Conservation (phyloP, 2,888 invertebrate species). For the Drosophila stalkeri region DNA sequence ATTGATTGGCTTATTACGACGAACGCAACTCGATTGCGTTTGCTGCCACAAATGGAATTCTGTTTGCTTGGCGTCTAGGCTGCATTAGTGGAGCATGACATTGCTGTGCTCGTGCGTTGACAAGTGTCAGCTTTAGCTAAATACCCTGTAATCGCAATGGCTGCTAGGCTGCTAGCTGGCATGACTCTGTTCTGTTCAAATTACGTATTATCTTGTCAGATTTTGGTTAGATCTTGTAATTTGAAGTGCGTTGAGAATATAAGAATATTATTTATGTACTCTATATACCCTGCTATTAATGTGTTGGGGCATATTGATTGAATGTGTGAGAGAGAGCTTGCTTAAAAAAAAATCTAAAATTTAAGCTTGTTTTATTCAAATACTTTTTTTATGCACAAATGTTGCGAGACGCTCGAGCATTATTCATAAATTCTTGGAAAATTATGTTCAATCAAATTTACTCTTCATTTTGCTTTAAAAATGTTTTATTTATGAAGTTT, state of each 20-base stretch:
- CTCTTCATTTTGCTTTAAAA: neutral
- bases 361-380: neutral
- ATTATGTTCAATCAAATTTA: neutral
- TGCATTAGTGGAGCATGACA: conserved; percentile 14
- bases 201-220: neutral
- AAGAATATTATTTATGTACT: neutral
- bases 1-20: conserved; percentile 78
- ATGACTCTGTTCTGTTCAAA: neutral
- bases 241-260: neutral
- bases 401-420: neutral
- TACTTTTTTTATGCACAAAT: neutral
- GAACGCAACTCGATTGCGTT: conserved; percentile 67
- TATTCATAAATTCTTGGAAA: neutral
- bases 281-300: neutral
- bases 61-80: conserved; percentile 4
- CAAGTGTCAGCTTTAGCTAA: conserved; percentile 17
- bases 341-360: no score
- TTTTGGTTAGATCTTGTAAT: neutral
- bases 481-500: neutral
- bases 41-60: conserved; percentile 55
- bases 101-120: conserved; percentile 31
- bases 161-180: neutral
- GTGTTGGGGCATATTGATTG: neutral
- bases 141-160: conserved; percentile 26
- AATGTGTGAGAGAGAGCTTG: no score